Conservation (phyloP, 1,140 invertebrate genomes). For the Laupala kohalensis region DNA sequence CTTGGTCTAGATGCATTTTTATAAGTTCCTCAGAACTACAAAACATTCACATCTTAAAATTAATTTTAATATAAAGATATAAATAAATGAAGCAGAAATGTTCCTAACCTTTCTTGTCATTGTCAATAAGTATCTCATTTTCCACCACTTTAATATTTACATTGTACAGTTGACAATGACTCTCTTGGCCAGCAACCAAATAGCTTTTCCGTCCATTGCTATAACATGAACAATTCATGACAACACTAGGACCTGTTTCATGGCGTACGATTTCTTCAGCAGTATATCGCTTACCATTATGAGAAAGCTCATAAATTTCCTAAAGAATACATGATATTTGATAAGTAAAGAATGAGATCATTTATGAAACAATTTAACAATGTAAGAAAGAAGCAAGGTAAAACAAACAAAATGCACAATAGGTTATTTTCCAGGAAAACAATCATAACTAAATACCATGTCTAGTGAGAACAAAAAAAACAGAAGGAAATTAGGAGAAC, state of each 20-base stretch:
- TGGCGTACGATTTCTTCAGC: conserved; percentile 76
- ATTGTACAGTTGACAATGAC: conserved; percentile 77
- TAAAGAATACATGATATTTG: conserved; percentile 29
- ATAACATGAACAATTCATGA: conserved; percentile 75
- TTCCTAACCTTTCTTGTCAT: neutral
- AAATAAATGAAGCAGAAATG: no score
- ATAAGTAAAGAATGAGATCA: conserved; percentile 13
- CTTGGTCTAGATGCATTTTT: neutral
- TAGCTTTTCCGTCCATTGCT: conserved; percentile 55
- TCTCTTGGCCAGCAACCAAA: conserved; percentile 82
- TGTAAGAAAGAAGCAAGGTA: no score
- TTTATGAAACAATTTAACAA: neutral
- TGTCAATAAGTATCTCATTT: neutral
- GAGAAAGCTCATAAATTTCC: conserved; percentile 84
- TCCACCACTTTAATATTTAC: conserved; percentile 53
- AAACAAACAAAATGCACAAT: neutral
- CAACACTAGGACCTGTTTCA: conserved; percentile 75
- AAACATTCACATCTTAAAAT: neutral
- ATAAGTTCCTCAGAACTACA: no score
- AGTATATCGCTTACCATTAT: conserved; percentile 63
- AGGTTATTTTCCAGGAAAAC: neutral
- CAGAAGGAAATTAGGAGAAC: neutral
- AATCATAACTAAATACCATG: neutral
- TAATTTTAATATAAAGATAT: no score
- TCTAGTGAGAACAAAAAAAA: neutral